phyloP scores from a whole-genome alignment of 2,888 invertebrate species.

The Dicyrtoma fusca region DNA sequence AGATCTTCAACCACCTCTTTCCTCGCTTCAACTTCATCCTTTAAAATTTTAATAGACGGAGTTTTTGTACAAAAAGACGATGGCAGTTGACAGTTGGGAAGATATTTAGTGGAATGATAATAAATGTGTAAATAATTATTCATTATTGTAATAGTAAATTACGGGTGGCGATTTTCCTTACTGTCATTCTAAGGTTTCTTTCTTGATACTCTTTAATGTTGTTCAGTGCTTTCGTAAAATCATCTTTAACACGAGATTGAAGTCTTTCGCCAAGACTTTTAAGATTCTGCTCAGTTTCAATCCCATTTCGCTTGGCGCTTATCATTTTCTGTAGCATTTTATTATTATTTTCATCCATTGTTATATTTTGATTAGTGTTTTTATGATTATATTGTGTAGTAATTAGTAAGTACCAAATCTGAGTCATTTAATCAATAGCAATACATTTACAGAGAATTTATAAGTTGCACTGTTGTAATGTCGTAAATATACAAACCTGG shows the following conservation, averaged over 20 bases:
- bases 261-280: slow-evolving; percentile 34
- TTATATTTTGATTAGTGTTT: not conserved
- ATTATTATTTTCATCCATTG: not conserved
- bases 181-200: slow-evolving; percentile 24
- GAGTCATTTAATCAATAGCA: not conserved
- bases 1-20: slow-evolving; percentile 41
- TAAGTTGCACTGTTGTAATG: not conserved
- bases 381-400: no score
- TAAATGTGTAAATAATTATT: no score
- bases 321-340: slow-evolving; percentile 45
- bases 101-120: no score
- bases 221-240: not conserved
- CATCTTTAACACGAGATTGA: slow-evolving; percentile 26
- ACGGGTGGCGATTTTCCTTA: not conserved
- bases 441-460: not conserved
- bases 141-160: slow-evolving; percentile 1
- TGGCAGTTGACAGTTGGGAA: no score
- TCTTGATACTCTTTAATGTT: slow-evolving; percentile 22
- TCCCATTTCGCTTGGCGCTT: slow-evolving; percentile 41
- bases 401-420: no score
- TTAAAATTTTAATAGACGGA: not conserved
- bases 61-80: no score
- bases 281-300: slow-evolving; percentile 47
- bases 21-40: slow-evolving; percentile 37
- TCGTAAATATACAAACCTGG: slow-evolving; percentile 13